Conservation (phyloP, 2,797 vertebrate species). For the Enteromius thamalakanensis region DNA sequence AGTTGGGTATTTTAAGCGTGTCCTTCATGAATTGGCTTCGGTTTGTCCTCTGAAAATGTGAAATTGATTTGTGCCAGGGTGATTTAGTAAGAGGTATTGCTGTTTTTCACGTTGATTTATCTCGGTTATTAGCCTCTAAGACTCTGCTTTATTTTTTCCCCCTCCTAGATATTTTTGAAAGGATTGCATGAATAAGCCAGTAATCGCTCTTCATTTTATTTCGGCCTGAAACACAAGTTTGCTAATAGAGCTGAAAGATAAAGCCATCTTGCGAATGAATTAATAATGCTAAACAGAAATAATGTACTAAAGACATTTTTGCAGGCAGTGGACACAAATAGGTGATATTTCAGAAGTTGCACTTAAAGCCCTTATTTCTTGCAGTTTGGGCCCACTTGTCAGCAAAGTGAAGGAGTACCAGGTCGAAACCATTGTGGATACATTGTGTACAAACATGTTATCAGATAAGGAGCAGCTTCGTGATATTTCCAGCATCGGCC, state of each 20-base stretch:
- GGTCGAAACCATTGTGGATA: slow-evolving; percentile 99
- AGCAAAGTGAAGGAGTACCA: slow-evolving; percentile 99
- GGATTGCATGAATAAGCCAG: not conserved
- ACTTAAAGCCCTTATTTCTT: slow-evolving; percentile 26
- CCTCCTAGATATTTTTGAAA: not conserved
- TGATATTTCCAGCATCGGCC: slow-evolving; percentile 98
- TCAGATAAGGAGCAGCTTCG: slow-evolving; percentile 98
- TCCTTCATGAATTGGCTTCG: slow-evolving; percentile 5
- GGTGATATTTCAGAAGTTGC: not conserved
- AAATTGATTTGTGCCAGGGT: slow-evolving; percentile 40
- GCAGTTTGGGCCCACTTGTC: slow-evolving; percentile 95
- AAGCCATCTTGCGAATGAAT: not conserved
- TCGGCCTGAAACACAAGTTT: not conserved
- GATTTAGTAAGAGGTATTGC: slow-evolving; percentile 33
- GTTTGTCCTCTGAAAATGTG: slow-evolving; percentile 6
- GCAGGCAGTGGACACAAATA: not conserved
- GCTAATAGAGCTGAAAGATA: not conserved
- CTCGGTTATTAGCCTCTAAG: slow-evolving; percentile 7
- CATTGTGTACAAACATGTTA: slow-evolving; percentile 99
- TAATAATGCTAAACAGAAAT: not conserved
- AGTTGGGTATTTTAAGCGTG: not conserved
- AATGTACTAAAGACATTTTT: not conserved
- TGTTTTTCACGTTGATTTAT: slow-evolving; percentile 1
- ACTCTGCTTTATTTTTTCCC: not conserved
- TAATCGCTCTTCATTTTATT: slow-evolving; percentile 13